phyloP scores from a whole-genome alignment of 2,797 vertebrate genomes.

The Fundulus diaphanus region DNA sequence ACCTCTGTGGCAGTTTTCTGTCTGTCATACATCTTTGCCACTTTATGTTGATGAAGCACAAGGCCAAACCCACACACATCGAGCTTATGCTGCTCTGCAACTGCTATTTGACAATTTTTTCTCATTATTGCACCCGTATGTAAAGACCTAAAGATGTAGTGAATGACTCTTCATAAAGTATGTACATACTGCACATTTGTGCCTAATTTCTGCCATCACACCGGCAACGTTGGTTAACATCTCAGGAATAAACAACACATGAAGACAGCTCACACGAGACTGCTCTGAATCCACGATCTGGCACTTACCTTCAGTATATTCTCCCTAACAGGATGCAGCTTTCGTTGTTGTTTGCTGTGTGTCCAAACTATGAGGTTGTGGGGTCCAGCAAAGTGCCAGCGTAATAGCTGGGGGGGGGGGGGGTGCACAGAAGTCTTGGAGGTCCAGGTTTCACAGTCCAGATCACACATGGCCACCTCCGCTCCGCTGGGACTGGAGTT shows the following conservation, averaged over 20 bases:
- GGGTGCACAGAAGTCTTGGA: slow-evolving; percentile 61
- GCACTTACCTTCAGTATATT: background rate
- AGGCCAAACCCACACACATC: background rate
- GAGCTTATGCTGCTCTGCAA: background rate
- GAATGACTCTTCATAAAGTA: background rate
- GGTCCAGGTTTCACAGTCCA: slow-evolving; percentile 73
- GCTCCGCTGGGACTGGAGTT: slow-evolving; percentile 62
- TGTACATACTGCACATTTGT: background rate
- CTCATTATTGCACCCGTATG: background rate
- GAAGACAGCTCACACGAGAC: background rate
- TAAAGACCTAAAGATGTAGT: background rate
- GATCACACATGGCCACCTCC: slow-evolving; percentile 37
- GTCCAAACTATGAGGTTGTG: slow-evolving; percentile 38
- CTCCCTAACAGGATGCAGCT: background rate
- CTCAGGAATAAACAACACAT: background rate
- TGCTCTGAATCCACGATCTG: background rate
- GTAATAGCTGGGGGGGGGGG: slow-evolving; percentile 21
- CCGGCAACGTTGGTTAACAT: background rate
- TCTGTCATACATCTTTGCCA: background rate
- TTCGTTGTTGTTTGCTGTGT: slow-evolving; percentile 20
- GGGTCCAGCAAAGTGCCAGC: slow-evolving; percentile 52
- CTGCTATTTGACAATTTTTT: background rate
- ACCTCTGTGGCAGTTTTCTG: background rate
- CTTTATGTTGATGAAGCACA: background rate
- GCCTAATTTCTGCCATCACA: background rate